phyloP scores from a whole-genome alignment of 2,888 invertebrate genomes.

The Thera obeliscata region DNA sequence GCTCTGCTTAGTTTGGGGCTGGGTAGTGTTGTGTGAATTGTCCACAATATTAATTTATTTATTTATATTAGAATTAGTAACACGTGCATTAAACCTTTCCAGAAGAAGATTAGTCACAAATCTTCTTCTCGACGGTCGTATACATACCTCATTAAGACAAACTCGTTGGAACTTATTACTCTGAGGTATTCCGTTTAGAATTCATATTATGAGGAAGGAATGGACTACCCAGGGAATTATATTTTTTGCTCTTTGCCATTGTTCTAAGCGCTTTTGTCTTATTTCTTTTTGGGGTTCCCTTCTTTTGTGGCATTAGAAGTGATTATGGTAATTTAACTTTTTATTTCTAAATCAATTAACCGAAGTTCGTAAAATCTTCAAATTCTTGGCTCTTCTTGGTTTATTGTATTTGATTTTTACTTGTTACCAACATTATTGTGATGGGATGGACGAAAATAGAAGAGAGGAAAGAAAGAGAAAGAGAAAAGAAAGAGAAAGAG shows the following conservation, averaged over 20 bases:
- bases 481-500: too few species aligned
- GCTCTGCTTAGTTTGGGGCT: too few species aligned
- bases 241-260: conserved; percentile 28
- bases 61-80: too few species aligned
- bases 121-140: not conserved
- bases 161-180: conserved; percentile 6
- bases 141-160: not conserved
- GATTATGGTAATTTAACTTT: conserved; percentile 16
- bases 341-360: conserved; percentile 3
- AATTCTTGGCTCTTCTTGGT: not conserved
- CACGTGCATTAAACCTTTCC: too few species aligned
- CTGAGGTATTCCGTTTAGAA: conserved; percentile 22
- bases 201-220: conserved; percentile 34
- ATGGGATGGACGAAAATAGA: too few species aligned
- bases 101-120: not conserved
- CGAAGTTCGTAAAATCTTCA: not conserved
- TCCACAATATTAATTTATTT: too few species aligned
- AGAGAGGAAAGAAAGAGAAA: too few species aligned
- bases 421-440: too few species aligned
- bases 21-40: too few species aligned
- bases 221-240: conserved; percentile 31
- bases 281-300: conserved; percentile 20
- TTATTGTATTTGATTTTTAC: too few species aligned
- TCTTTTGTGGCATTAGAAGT: conserved; percentile 12
- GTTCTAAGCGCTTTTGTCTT: conserved; percentile 33